Evolutionary conservation across 2,113 vertebrate species (phyloP).

Genomic region (Anser cygnoides): DNA sequence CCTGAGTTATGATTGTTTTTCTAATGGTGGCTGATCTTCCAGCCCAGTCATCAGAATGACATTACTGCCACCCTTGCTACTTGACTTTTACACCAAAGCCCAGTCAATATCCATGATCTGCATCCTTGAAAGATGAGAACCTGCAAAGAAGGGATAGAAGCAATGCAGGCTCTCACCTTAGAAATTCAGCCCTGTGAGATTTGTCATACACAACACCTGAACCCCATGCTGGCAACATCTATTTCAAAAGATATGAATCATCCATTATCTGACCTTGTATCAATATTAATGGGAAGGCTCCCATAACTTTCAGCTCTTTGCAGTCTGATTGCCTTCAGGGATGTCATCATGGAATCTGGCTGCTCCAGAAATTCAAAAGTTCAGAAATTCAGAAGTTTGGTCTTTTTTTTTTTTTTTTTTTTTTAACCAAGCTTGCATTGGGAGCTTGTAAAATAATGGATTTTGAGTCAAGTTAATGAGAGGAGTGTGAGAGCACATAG

Average conservation of each 20-base stretch:
- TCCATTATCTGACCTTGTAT: not conserved
- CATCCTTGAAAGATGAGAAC: not conserved
- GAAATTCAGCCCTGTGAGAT: not conserved
- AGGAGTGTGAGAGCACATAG: not conserved
- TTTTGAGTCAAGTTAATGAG: not conserved
- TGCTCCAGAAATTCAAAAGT: not conserved
- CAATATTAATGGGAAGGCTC: not conserved
- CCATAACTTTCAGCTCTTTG: not conserved
- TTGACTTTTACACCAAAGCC: not conserved
- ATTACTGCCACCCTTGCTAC: not conserved
- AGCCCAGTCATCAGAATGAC: not conserved
- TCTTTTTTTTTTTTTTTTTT: not conserved
- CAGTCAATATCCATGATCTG: not conserved
- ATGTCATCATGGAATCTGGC: not conserved
- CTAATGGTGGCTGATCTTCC: not conserved
- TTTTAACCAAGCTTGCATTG: not conserved
- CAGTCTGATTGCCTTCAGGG: not conserved
- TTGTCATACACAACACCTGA: not conserved
- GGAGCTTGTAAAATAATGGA: not conserved
- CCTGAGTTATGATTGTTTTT: not conserved
- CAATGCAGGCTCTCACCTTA: not conserved
- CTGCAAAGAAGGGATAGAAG: not conserved
- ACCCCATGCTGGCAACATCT: not conserved
- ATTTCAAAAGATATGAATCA: not conserved
- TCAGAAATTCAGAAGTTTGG: not conserved